Base-by-base conservation (phyloP, 1,140 invertebrate species). In the Varroa destructor region DNA sequence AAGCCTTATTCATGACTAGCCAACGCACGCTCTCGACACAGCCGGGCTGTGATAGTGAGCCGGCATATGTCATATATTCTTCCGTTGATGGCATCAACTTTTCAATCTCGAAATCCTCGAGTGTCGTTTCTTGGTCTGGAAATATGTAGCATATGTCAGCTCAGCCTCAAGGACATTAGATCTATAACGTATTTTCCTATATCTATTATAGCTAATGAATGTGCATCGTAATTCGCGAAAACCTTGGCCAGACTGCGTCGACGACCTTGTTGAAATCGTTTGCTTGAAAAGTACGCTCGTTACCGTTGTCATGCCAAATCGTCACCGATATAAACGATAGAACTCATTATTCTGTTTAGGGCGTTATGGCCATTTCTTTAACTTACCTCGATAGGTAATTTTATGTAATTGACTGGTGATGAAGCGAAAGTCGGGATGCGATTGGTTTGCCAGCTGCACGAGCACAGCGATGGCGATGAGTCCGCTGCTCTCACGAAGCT, bases 31-130 rank as follows among this genome's bases (percentile, higher is more conserved):
- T 78, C 10, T 78, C 76, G 6, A 82, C 77, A 74, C 82, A 84
- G 6, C 82, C 79, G 0, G 93, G 93, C 80, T 90, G 90, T 55
- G 92, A 96, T 37, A 90, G 90, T 55, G 91, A 95, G 51, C 93
- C 93, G 76, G 96, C 93, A 81, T 97, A 97, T 25, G 93, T 95
- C 81, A 96, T 91, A 81, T 93, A 97, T 75, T 90, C 87, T 74
- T 88, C 86, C 4, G 91, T 95, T 75, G 87, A 86, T 25, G 93
- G 93, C 73, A 96, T 82, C 43, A 97, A 80, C 61, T 86, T 87
- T 75, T 86, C 85, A 73, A 94, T 82, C 10, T 89, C 91, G 75
- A 95, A 81, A 78, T 91, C 87, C 75, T 87, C 85, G 73, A 94
- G 88, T n/a, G 85, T 84, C 70, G 85, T 88, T 71, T 85, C 86